Base-by-base conservation (phyloP, 2,888 invertebrate genomes). In the Hypomecis punctinalis region DNA sequence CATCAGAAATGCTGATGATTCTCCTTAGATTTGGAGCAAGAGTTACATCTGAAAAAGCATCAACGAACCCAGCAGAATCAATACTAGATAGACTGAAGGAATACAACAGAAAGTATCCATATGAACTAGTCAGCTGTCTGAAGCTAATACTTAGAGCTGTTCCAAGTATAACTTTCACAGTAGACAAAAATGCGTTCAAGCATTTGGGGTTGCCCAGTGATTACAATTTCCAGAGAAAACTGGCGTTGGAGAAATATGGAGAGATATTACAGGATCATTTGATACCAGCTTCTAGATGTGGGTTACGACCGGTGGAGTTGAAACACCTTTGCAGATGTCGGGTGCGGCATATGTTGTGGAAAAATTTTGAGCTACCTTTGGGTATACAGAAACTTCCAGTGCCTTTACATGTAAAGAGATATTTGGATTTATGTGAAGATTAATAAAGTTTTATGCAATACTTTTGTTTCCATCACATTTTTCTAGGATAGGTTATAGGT, bases 241-340 rank as follows among this genome's bases (percentile, higher is more conserved):
- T 89, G 5, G 86, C 82, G 33, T 71, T 93, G 63, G 89, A 90
- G 47, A 91, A 90, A 59, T 93, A 92, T 68, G 84, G 85, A 11
- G 91, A 93, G 58, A 89, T 96, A 63, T 77, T 95, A 10, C 86
- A 94, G 52, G 94, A 94, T 71, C 94, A 94, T 74, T 80, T 96
- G 39, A 85, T 96, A 43, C 95, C 95, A 1, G 83, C 90, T 13
- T 92, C 94, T 4, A 90, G 95, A 62, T 95, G 95, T 81, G 95
- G 95, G 0, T 70, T 94, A 6, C 82, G 81, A 65, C 95, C 96
- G 0, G 94, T 95, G n/a, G 95, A 96, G 73, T 86, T 97, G 61
- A 96, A 96, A 72, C 97, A 97, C 84, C 85, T 97, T 4, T 95
- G 96, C 75, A 93, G 97, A 69, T 97, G 97, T 81, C 88, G 88